phyloP scores from a whole-genome alignment of 2,113 vertebrate genomes.

The Entosphenus tridentatus region DNA sequence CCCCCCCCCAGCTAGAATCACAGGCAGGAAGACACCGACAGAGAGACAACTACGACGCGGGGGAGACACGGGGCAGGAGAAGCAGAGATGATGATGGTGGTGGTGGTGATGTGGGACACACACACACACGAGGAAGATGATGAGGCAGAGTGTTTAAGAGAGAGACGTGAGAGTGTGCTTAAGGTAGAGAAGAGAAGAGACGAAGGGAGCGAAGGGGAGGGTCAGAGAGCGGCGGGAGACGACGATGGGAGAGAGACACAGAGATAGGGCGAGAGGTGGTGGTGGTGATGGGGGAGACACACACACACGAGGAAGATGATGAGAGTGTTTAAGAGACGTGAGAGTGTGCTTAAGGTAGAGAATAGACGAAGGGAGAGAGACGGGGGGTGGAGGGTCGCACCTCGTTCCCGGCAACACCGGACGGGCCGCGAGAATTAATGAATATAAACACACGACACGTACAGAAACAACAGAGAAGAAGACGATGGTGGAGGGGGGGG shows the following conservation, averaged over 20 bases:
- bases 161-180: background rate
- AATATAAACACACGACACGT: too few species aligned
- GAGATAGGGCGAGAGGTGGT: slow-evolving; percentile 7
- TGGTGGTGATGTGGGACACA: slow-evolving; percentile 20
- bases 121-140: slow-evolving; percentile 22
- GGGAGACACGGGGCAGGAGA: too few species aligned
- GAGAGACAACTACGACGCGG: too few species aligned
- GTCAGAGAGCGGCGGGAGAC: background rate
- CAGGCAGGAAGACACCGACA: too few species aligned
- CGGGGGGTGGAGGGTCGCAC: background rate
- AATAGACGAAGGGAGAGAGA: slow-evolving; percentile 7
- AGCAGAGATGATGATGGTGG: too few species aligned
- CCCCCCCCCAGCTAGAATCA: slow-evolving; percentile 12
- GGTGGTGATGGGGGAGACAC: slow-evolving; percentile 16
- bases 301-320: slow-evolving; percentile 22
- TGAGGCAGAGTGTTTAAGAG: slow-evolving; percentile 19
- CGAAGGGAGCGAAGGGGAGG: background rate
- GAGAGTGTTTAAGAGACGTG: slow-evolving; percentile 13
- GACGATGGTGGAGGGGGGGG: too few species aligned
- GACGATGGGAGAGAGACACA: background rate
- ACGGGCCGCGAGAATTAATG: too few species aligned
- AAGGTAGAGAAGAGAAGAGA: slow-evolving; percentile 3
- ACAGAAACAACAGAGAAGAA: too few species aligned
- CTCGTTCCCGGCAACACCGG: too few species aligned
- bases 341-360: background rate